phyloP scores from a whole-genome alignment of 2,888 invertebrate genomes.

The Tipula unca region DNA sequence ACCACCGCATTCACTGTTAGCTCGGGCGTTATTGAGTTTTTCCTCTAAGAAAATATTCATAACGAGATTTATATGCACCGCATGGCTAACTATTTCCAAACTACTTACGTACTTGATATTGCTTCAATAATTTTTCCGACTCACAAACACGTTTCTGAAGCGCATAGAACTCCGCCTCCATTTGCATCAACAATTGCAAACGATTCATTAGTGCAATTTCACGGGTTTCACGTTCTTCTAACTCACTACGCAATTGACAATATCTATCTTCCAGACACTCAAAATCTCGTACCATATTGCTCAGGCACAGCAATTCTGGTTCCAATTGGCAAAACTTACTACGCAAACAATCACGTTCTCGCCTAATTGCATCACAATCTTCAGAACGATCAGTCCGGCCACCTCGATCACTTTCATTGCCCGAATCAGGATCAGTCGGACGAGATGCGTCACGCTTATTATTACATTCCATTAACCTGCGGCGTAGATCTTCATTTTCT shows the following conservation, averaged over 20 bases:
- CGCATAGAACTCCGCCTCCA: not conserved
- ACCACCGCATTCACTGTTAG: not conserved
- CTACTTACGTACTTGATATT: constrained; percentile 14
- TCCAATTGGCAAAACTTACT: not conserved
- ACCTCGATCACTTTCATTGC: not conserved
- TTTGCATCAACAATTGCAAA: not conserved
- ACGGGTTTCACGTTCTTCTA: not conserved
- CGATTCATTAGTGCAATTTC: not conserved
- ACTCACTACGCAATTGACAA: not conserved
- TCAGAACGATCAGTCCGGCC: not conserved
- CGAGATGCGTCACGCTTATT: not conserved
- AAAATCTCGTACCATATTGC: not conserved
- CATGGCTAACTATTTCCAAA: not conserved
- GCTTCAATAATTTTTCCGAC: not conserved
- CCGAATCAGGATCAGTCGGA: not conserved
- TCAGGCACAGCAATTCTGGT: not conserved
- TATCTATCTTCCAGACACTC: not conserved
- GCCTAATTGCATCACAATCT: not conserved
- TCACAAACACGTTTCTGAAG: not conserved
- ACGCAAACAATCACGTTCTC: not conserved
- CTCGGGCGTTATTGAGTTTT: not conserved
- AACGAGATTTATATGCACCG: not conserved
- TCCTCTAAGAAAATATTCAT: not conserved
- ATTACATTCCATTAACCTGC: not conserved
- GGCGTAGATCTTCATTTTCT: not conserved